Evolutionary conservation across 2,797 vertebrate species (phyloP), one percentile per base, ranked within the genome.

Genomic region (Lemur catta): DNA sequence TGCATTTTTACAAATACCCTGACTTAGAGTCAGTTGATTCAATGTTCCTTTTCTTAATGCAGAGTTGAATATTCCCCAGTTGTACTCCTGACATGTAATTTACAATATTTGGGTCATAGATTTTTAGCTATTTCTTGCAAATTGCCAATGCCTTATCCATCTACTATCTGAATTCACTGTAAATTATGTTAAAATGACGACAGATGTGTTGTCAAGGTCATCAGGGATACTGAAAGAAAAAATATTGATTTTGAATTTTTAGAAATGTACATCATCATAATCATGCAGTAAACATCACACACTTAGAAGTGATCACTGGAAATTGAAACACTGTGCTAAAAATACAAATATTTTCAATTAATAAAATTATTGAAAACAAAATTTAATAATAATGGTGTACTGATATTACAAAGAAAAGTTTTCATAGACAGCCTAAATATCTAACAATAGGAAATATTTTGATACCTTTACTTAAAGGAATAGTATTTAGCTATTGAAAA

Each of bases 61-160:
- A 82, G 8, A 57, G 24, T 61, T 74, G 59, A 91, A 74, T 84
- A 81, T 33, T 43, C 6, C 7, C 11, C 14, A 80, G 30, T 20
- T 87, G 14, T 69, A 81, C 0, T 63, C 12, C 14, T 87, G 20
- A 50, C 20, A 84, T 35, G 4, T 67, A 75, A 50, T 20, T 84
- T 92, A 79, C 0, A 48, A 46, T 11, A 0, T 12, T 28, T 43
- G 69, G 52, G 41, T 30, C 46, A 59, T 43, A 28, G 38, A 59
- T 41, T 80, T 87, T 61, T 71, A 92, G 7, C 0, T 7, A n/a
- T 69, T 89, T 93, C 72, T 96, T 94, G 7, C 55, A 92, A 96
- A 33, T 30, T n/a, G 15, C 22, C 4, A 8, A 61, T 86, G 20
- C 17, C 11, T 81, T 85, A 89, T 81, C 55, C 7, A 89, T 81